Evolutionary conservation across 2,888 invertebrate species (phyloP), one percentile per base, ranked within the genome.

Genomic region (Tyria jacobaeae): DNA sequence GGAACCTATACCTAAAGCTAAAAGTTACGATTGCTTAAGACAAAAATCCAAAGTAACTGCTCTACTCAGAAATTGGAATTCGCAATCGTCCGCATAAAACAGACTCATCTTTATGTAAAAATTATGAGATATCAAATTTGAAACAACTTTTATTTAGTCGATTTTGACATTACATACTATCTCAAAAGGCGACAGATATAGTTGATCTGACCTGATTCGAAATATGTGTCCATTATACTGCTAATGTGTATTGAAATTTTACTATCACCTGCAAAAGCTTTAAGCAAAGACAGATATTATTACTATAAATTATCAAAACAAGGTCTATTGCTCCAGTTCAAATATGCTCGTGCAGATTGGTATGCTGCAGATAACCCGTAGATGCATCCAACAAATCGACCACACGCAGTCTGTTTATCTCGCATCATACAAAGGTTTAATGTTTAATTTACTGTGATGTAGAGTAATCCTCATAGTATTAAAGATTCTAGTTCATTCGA

Each of bases 381-480:
- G 52, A 15, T 47, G 5, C n/a, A n/a, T 55, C 24, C 15, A 21
- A 60, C 51, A 58, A 53, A 58, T 62, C 49, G 65, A 67, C 75
- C 71, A 76, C 76, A 66, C 76, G 59, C 54, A 57, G 57, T 54
- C 17, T 53, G 12, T 60, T 72, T 73, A 76, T 75, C 73, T 24
- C 37, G 14, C 12, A 17, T 50, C 53, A 27, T 57, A 54, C 57
- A 60, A 60, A 47, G 54, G 15, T 63, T 63, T 56, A 51, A 63
- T 59, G 15, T 63, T 63, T 56, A 51, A 63, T 59, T 27, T 50
- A 10, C 15, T 12, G 37, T 34, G n/a, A 50, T 54, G 31, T 12
- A 51, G 27, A 48, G 21, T 62, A 57, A 51, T 57, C 53, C 48
- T 52, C 27, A n/a, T 31, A 12, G 41, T n/a, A 17, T 25, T 35